A percentile compares a stretch with the other conserved stretches of the same genome.
Evolutionary conservation across 2,797 vertebrate species (phyloP).

Genomic region (Pipistrellus pipistrellus): DNA sequence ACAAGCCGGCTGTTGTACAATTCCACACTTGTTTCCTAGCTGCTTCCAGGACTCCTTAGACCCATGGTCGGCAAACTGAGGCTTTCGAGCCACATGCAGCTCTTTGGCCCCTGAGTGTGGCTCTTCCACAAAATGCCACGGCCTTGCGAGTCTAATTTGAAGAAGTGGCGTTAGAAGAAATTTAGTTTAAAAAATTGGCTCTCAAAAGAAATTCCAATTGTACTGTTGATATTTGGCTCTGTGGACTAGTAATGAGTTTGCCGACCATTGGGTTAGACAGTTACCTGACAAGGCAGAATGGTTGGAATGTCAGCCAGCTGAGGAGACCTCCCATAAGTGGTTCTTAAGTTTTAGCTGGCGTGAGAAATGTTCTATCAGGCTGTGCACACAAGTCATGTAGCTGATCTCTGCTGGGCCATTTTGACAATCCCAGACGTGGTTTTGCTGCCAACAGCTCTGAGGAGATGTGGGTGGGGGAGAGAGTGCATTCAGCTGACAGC

Average conservation of each 20-base stretch:
- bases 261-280: background rate
- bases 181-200: too few relatives aligned
- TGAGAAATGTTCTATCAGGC: background rate
- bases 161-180: too few relatives aligned
- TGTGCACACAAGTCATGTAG: background rate
- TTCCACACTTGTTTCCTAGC: background rate
- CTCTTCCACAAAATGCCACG: too few relatives aligned
- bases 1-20: background rate
- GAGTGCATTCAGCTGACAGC: accelerated
- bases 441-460: background rate
- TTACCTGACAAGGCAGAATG: background rate
- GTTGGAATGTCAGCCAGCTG: background rate
- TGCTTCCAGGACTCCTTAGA: background rate
- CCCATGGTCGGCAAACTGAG: too few relatives aligned
- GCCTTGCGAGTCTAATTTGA: too few relatives aligned
- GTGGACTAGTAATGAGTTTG: too few relatives aligned
- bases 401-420: background rate
- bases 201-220: too few relatives aligned
- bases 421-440: background rate
- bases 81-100: too few relatives aligned
- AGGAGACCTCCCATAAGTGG: background rate
- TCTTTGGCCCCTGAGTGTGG: too few relatives aligned
- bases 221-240: too few relatives aligned
- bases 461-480: background rate
- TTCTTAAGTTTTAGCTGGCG: conserved; percentile 45